A percentile compares a stretch with the other conserved stretches of the same genome.
phyloP scores from a whole-genome alignment of 1,140 invertebrate species.

The Lepidurus arcticus region DNA sequence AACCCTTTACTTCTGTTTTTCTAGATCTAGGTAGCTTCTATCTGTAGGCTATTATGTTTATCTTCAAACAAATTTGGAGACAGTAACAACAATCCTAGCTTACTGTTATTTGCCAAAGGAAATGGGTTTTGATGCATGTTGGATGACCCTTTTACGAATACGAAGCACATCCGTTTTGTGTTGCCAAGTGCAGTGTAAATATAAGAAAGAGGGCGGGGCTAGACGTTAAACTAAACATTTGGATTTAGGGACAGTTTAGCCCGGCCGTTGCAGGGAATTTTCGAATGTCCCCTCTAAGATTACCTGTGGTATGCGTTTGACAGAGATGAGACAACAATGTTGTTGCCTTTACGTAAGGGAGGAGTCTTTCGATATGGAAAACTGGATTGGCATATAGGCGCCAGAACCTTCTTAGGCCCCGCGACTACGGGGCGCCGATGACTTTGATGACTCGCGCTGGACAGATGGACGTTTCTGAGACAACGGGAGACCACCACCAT shows the following conservation, averaged over 20 bases:
- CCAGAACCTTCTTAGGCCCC: slow-evolving; percentile 8
- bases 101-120: slow-evolving; percentile 12
- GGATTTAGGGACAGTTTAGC: too few relatives aligned
- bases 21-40: neutral
- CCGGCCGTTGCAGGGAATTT: too few relatives aligned
- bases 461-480: slow-evolving; percentile 14
- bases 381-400: slow-evolving; percentile 20
- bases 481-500: slow-evolving; percentile 13
- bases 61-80: neutral
- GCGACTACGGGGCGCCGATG: slow-evolving; percentile 11
- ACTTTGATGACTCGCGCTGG: slow-evolving; percentile 16
- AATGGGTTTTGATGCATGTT: neutral
- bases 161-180: neutral
- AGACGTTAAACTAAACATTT: too few relatives aligned
- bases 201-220: neutral
- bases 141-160: too few relatives aligned
- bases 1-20: too few relatives aligned
- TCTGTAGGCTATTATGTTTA: neutral
- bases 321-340: neutral
- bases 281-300: too few relatives aligned
- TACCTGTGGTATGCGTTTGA: slow-evolving; percentile 1
- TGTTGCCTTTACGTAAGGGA: neutral
- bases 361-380: slow-evolving; percentile 11
- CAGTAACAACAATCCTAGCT: neutral
- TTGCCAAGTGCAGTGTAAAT: neutral